Evolutionary conservation across 1,140 invertebrate genomes (phyloP).

Genomic region (Acromyrmex echinatior): DNA sequence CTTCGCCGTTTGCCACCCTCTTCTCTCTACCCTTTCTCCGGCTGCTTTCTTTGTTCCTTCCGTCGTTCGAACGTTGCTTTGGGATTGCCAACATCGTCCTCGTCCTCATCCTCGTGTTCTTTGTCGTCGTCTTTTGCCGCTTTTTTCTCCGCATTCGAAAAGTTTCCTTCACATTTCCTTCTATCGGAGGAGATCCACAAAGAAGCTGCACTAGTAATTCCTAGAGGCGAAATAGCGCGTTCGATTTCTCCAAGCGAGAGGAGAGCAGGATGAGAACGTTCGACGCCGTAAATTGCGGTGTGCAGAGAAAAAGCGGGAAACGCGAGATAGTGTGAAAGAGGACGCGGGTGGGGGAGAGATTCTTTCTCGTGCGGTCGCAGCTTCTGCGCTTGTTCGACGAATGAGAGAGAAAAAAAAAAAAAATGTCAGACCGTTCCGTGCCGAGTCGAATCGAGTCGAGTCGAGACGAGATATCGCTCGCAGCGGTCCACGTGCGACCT

Average conservation of each 20-base stretch:
- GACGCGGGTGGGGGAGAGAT: not conserved
- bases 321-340: constrained; percentile 8
- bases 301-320: constrained; percentile 34
- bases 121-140: constrained; percentile 66
- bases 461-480: constrained; percentile 67
- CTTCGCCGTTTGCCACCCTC: constrained; percentile 73
- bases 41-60: constrained; percentile 64
- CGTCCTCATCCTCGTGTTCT: not conserved
- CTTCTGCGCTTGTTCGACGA: constrained; percentile 40
- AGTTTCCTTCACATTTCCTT: constrained; percentile 49
- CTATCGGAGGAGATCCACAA: not conserved
- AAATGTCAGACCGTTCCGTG: not conserved
- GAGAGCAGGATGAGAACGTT: constrained; percentile 23
- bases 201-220: not conserved
- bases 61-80: constrained; percentile 65
- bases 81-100: constrained; percentile 2
- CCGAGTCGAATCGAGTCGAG: constrained; percentile 49
- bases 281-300: constrained; percentile 32
- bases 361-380: constrained; percentile 24
- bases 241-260: constrained; percentile 34
- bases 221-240: constrained; percentile 49
- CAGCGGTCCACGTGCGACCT: constrained; percentile 83
- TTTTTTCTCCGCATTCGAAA: constrained; percentile 67
- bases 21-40: constrained; percentile 66
- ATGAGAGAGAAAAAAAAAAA: constrained; percentile 21